Conservation (phyloP, 2,113 vertebrate species). For the Panurus biarmicus region DNA sequence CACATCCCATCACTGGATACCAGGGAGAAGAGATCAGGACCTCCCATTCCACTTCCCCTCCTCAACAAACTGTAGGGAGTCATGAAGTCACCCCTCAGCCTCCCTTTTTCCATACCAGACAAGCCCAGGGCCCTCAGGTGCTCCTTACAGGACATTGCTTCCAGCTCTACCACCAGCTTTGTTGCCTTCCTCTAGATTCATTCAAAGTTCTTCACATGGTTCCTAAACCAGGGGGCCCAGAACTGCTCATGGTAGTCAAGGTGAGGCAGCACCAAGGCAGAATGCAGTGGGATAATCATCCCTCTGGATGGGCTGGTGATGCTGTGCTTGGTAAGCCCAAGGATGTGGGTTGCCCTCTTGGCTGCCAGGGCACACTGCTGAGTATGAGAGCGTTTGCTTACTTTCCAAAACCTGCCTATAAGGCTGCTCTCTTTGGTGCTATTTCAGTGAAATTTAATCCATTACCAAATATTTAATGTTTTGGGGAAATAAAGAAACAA, state of each 20-base stretch:
- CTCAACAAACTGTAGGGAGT: not conserved
- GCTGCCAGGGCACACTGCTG: not conserved
- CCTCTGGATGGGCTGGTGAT: accelerated
- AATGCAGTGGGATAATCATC: not conserved
- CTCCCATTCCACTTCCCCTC: not conserved
- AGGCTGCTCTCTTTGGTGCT: not conserved
- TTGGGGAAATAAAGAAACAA: not conserved
- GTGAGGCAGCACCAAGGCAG: not conserved
- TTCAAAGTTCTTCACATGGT: not conserved
- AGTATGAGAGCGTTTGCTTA: not conserved
- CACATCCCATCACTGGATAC: accelerated
- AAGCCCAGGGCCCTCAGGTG: not conserved
- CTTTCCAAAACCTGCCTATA: not conserved
- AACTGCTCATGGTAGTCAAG: accelerated
- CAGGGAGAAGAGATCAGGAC: not conserved
- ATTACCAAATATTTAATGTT: not conserved
- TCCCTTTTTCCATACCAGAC: not conserved
- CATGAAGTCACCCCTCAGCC: not conserved
- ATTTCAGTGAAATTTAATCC: not conserved
- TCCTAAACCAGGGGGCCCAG: not conserved
- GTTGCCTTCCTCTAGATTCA: not conserved
- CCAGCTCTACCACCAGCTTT: not conserved
- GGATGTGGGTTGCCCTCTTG: not conserved
- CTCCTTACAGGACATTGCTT: not conserved
- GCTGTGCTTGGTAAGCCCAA: not conserved